Evolutionary conservation across 2,113 vertebrate genomes (phyloP).

Genomic region (Coptodon bakossiorum): DNA sequence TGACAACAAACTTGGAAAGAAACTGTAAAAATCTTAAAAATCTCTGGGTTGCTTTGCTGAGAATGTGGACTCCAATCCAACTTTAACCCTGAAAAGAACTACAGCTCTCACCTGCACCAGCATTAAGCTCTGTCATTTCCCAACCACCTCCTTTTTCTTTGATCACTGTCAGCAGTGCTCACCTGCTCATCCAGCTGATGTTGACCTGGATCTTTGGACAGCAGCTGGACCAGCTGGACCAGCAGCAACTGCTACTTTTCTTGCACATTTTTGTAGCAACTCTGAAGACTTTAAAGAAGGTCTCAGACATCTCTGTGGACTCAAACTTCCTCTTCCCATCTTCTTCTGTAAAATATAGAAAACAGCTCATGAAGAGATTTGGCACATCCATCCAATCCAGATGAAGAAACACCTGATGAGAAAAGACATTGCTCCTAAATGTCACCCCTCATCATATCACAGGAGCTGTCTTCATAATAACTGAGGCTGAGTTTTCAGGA

Average conservation of each 20-base stretch:
- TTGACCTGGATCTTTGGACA: not conserved
- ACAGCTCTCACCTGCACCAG: no score
- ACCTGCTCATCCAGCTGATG: not conserved
- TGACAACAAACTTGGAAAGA: not conserved
- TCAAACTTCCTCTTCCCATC: not conserved
- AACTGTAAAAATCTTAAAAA: not conserved
- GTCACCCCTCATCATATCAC: not conserved
- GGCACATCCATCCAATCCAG: not conserved
- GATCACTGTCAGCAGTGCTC: not conserved
- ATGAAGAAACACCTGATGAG: not conserved
- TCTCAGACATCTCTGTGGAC: not conserved
- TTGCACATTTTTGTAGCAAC: not conserved
- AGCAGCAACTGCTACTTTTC: not conserved
- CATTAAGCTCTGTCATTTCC: not conserved
- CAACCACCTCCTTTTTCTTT: not conserved
- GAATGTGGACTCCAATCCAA: not conserved
- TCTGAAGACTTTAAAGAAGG: not conserved
- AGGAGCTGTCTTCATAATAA: not conserved
- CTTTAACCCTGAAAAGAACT: not conserved
- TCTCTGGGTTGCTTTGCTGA: not conserved
- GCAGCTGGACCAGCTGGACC: not conserved
- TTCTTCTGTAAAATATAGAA: not conserved
- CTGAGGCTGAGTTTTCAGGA: not conserved
- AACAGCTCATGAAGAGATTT: not conserved
- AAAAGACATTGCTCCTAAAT: not conserved